Percentiles rank a stretch among this genome's conserved stretches.
Evolutionary conservation across 2,113 vertebrate genomes (phyloP).

Genomic region (Nycticorax nycticorax): DNA sequence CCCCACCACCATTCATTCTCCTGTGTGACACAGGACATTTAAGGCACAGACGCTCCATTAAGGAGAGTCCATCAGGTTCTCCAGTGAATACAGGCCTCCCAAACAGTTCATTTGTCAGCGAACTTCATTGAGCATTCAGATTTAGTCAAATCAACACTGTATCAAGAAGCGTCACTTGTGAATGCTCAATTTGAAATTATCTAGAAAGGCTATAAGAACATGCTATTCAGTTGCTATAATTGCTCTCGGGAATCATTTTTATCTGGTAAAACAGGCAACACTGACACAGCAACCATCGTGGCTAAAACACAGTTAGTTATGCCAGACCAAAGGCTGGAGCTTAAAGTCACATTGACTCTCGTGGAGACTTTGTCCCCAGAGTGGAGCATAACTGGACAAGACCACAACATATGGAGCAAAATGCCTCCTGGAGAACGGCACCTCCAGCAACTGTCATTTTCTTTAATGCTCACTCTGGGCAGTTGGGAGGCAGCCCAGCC

Average conservation of each 20-base stretch:
- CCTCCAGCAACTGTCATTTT: slow-evolving; percentile 55
- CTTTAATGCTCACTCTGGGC: slow-evolving; percentile 37
- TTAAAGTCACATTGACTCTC: neutral
- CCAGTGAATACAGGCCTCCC: neutral
- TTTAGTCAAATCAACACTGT: neutral
- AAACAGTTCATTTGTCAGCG: neutral
- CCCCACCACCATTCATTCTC: neutral
- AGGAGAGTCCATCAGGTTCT: neutral
- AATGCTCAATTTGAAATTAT: neutral
- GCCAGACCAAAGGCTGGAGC: neutral
- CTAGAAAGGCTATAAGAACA: neutral
- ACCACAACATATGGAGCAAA: slow-evolving; percentile 55
- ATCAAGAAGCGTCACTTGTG: neutral
- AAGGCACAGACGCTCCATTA: neutral
- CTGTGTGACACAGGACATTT: neutral
- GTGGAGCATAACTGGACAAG: slow-evolving; percentile 35
- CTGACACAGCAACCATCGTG: neutral
- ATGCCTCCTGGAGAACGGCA: neutral
- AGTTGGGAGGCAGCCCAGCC: neutral
- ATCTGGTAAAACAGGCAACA: neutral
- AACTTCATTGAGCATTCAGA: neutral
- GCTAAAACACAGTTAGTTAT: neutral
- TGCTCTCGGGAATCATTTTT: neutral
- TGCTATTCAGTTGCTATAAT: neutral
- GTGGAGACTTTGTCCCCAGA: neutral